Percentiles rank a stretch among this genome's conserved stretches.
Conservation (phyloP, 2,888 invertebrate species). For the Plemyria rubiginata region DNA sequence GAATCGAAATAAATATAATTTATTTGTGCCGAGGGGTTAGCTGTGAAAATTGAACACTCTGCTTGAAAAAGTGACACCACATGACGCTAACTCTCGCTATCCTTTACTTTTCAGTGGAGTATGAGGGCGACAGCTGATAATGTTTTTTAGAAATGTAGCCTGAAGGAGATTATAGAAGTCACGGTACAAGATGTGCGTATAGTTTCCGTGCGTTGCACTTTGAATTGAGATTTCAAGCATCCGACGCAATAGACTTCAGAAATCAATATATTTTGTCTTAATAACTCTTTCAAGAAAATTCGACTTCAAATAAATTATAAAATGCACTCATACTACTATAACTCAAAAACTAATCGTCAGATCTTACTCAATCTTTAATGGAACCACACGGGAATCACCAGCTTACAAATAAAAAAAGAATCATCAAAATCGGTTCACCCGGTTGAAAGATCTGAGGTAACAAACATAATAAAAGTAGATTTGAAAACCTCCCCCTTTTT, state of each 20-base stretch:
- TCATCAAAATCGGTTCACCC: too few species aligned
- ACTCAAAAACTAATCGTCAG: too few species aligned
- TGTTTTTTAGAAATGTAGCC: conserved; percentile 59
- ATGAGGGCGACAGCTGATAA: conserved; percentile 53
- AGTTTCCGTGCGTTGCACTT: conserved; percentile 51
- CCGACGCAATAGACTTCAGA: background rate
- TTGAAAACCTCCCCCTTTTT: too few species aligned
- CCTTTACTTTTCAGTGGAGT: conserved; percentile 55
- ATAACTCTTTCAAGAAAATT: too few species aligned
- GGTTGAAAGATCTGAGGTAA: too few species aligned
- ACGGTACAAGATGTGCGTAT: conserved; percentile 66
- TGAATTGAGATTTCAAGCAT: conserved; percentile 45
- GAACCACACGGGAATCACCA: too few species aligned
- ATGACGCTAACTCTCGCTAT: conserved; percentile 62
- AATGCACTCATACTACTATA: too few species aligned
- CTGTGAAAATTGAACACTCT: conserved; percentile 77
- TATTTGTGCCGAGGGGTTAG: conserved; percentile 74
- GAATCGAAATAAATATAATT: conserved; percentile 80
- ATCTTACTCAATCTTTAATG: too few species aligned
- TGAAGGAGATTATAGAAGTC: conserved; percentile 71
- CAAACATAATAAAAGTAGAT: too few species aligned
- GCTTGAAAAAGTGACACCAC: conserved; percentile 73
- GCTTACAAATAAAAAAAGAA: too few species aligned
- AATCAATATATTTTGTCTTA: too few species aligned
- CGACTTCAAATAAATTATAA: too few species aligned